Evolutionary conservation across 2,888 invertebrate species (phyloP), one percentile per base, ranked within the genome.

Genomic region (Hedychridium roseum): DNA sequence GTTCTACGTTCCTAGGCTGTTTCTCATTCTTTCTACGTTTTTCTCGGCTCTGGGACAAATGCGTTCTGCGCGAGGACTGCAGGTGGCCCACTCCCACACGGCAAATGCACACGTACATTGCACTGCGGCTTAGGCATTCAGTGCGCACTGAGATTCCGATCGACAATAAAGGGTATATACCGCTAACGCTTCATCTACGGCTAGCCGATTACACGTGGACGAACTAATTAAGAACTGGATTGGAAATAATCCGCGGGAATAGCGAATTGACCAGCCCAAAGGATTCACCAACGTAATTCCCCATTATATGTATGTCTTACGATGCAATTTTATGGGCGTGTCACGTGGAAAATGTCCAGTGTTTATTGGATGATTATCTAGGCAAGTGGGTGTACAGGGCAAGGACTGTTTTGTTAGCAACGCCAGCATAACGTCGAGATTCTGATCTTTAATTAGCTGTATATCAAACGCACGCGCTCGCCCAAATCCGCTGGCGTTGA

Each of bases 371-470:
- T n/a, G n/a, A n/a, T n/a, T n/a, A n/a, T n/a, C n/a, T n/a, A n/a
- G n/a, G n/a, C n/a, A n/a, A n/a, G n/a, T n/a, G n/a, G n/a, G n/a
- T n/a, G n/a, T n/a, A n/a, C n/a, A n/a, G n/a, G n/a, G n/a, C n/a
- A n/a, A n/a, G n/a, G n/a, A n/a, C n/a, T n/a, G n/a, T n/a, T n/a
- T n/a, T n/a, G n/a, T n/a, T n/a, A n/a, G n/a, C n/a, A n/a, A n/a
- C n/a, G 20, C 39, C 21, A 41, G 27, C 48, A 18, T 31, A 32
- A 12, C 44, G 47, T 54, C 62, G 57, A 70, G 76, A 76, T 78
- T 77, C 70, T 67, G 72, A 78, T 77, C 77, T 76, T 70, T 74
- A 75, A 77, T 78, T 77, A 77, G 75, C 75, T 74, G 71, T 75
- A 75, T 71, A 76, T 77, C 75, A 76, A 77, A 71, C 70, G 71